Evolutionary conservation across 2,797 vertebrate species (phyloP), one percentile per base, ranked within the genome.

Genomic region (Falco cherrug): DNA sequence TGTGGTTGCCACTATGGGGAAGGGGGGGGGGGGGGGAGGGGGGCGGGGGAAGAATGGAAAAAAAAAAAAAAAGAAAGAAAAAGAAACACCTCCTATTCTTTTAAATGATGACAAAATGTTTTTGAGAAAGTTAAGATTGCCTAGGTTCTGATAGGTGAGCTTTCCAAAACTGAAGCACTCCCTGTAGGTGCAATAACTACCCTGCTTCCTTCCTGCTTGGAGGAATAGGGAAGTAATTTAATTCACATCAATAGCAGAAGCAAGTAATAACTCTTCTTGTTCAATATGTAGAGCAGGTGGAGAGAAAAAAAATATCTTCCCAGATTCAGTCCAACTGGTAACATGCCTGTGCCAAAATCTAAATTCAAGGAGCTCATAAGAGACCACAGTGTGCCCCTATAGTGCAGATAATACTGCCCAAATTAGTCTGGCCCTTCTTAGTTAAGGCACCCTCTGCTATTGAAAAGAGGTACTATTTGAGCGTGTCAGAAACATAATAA

Each of bases 361-460:
- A 56, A 68, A 56, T 37, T 28, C 43, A 45, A 28, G 28, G 10
- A 61, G 5, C 10, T 79, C 11, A 3, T 21, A 79, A 33, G 14
- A 16, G 10, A 24, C 6, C n/a, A 2, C 1, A 19, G 5, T 7
- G 3, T 35, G 4, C 29, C 20, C 22, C n/a, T 74, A 18, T 3
- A 60, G 17, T 5, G 10, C 4, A 71, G 57, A 67, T 17, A 82
- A 21, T 10, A 51, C 4, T 37, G 31, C 14, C 13, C 21, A 91
- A 74, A 65, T 51, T 11, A 39, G 1, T n/a, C 37, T 57, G n/a
- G 3, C 3, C 4, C 6, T 15, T 63, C 41, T 45, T 45, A n/a
- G 5, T 54, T 59, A 64, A 37, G 48, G 1, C 2, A 43, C 5
- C 4, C 10, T 41, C 51, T 87, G 9, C 11, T 63, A 3, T 5